Evolutionary conservation across 2,797 vertebrate genomes (phyloP).

Genomic region (Orestias chungarensis): DNA sequence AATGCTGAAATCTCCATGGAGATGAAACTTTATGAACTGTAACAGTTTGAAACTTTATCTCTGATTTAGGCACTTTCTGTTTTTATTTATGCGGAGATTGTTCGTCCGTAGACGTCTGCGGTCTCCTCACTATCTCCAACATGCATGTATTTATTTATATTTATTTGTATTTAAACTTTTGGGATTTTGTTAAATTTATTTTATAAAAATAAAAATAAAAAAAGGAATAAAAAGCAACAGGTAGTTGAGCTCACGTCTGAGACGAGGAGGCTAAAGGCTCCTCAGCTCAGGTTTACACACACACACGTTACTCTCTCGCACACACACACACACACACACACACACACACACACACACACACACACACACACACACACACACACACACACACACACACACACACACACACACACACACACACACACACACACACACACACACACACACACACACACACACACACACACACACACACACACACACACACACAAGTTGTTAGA

Average conservation of each 20-base stretch:
- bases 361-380: neutral
- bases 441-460: conserved; percentile 3
- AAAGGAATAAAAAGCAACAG: conserved; percentile 28
- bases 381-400: neutral
- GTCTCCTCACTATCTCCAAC: conserved; percentile 6
- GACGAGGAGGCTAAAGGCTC: neutral
- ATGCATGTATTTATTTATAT: conserved; percentile 71
- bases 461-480: conserved; percentile 4
- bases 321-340: neutral
- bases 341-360: neutral
- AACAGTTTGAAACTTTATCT: conserved; percentile 63
- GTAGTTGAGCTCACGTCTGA: neutral
- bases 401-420: neutral
- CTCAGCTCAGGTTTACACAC: neutral
- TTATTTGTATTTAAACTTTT: conserved; percentile 71
- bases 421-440: neutral
- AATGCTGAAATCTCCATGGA: conserved; percentile 65
- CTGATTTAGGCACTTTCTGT: conserved; percentile 48
- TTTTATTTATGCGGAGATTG: conserved; percentile 60
- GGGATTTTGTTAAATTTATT: conserved; percentile 38
- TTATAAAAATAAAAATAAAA: conserved; percentile 61
- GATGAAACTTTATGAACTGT: conserved; percentile 68
- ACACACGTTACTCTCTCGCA: neutral
- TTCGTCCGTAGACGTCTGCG: conserved; percentile 32
- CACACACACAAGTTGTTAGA: conserved; percentile 21